phyloP scores from a whole-genome alignment of 2,888 invertebrate species.

The Drosophila anceps region DNA sequence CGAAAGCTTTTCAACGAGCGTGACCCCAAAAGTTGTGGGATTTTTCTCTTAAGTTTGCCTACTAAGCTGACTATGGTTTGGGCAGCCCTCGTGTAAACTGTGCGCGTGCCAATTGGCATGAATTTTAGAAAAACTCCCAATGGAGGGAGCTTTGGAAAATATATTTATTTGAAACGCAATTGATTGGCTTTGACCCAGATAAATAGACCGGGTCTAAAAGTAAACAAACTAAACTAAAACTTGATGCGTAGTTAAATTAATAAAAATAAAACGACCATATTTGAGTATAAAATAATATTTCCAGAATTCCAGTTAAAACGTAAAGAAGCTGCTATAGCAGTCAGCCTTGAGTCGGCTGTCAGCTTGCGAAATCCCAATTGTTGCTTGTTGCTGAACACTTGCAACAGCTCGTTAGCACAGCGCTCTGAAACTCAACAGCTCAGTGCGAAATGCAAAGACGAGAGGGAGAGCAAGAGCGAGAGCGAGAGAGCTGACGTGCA shows the following conservation, averaged over 20 bases:
- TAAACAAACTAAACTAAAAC: slow-evolving; percentile 9
- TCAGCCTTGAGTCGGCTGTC: slow-evolving; percentile 24
- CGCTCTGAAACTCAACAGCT: not conserved
- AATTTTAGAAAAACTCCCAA: slow-evolving; percentile 28
- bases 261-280: not conserved
- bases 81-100: slow-evolving; percentile 20
- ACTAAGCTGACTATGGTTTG: not conserved
- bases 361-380: not conserved
- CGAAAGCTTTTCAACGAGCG: slow-evolving; percentile 34
- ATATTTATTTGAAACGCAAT: slow-evolving; percentile 59
- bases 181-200: slow-evolving; percentile 45
- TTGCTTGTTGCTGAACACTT: not conserved
- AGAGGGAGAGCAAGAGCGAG: slow-evolving; percentile 9
- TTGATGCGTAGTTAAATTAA: not conserved
- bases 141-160: slow-evolving; percentile 42
- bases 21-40: not conserved
- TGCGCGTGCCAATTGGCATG: slow-evolving; percentile 41
- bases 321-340: slow-evolving; percentile 19
- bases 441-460: slow-evolving; percentile 2
- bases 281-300: not conserved
- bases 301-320: not conserved
- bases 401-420: slow-evolving; percentile 21
- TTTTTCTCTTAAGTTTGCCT: too few species aligned
- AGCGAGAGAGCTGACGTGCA: slow-evolving; percentile 6
- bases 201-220: slow-evolving; percentile 2